Base-by-base conservation (phyloP, 2,113 vertebrate species). In the Capreolus pygargus region DNA sequence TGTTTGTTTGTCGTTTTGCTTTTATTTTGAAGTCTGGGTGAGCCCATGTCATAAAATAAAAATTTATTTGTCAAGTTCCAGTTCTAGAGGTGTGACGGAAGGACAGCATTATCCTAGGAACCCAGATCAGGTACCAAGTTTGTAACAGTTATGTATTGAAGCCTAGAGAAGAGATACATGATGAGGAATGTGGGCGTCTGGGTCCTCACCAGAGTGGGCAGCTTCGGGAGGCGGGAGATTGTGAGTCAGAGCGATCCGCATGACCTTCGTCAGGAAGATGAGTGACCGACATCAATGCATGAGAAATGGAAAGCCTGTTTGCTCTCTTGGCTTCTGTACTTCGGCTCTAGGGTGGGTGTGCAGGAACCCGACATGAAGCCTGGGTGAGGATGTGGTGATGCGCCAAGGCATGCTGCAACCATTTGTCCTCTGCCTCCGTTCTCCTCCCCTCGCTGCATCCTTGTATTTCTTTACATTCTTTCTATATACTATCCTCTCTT, bases 131-230 rank as follows among this genome's bases (percentile, higher is more conserved):
- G 23, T 6, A 50, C 5, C 36, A 33, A 50, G 61, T 39, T 64
- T 64, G 52, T 45, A 50, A 58, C 1, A 14, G 39, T 70, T 55
- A 11, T 0, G 4, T 17, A 25, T 23, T 16, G 11, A 67, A 82
- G 11, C 28, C 15, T 57, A 39, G 19, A 28, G 33, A 79, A 78
- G 7, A 36, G 28, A 21, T 30, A 23, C 85, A n/a, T 1, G 6
- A 0, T 27, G 52, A 58, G 84, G 28, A 83, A 76, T 0, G 7
- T 47, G 47, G 3, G 14, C 4, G 0, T 47, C 67, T 79, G 0
- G 0, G 1, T 12, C 6, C 12, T 78, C 11, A 58, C 33, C 7
- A 50, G 47, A 36, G 21, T 36, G 16, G 7, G 33, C 36, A 30
- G 28, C 60, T 87, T 55, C 8, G 2, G 30, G 58, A 45, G 13